Conservation (phyloP, 1,140 invertebrate genomes). For the Drosophila lini region DNA sequence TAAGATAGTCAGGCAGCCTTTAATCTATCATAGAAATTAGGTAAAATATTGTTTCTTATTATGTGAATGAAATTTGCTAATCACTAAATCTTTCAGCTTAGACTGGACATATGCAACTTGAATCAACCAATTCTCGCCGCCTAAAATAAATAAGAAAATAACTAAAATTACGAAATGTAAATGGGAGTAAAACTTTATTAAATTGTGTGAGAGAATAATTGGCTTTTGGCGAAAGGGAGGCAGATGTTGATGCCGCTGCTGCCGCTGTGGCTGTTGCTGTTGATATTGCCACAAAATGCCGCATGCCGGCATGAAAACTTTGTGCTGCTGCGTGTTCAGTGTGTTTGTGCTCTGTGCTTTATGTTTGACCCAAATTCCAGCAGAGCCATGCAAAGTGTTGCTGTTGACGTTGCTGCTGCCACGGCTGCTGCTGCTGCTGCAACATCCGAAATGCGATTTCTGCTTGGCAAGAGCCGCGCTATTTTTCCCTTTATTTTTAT, state of each 20-base stretch:
- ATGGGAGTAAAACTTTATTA: slow-evolving; percentile 25
- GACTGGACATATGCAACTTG: too few relatives aligned
- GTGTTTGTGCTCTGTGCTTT: slow-evolving; percentile 39
- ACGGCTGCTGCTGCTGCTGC: slow-evolving; percentile 28
- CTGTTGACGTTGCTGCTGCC: slow-evolving; percentile 31
- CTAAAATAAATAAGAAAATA: slow-evolving; percentile 12
- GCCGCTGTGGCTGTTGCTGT: slow-evolving; percentile 26
- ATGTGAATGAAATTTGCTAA: too few relatives aligned
- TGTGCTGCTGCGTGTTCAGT: slow-evolving; percentile 26
- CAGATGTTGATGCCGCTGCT: slow-evolving; percentile 31
- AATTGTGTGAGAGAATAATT: slow-evolving; percentile 43
- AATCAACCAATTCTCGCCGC: not conserved
- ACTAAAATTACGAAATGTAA: slow-evolving; percentile 10
- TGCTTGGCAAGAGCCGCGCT: slow-evolving; percentile 46
- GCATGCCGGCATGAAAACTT: slow-evolving; percentile 60
- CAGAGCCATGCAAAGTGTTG: slow-evolving; percentile 58
- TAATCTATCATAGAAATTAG: not conserved
- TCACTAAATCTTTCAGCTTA: too few relatives aligned
- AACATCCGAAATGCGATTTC: slow-evolving; percentile 65
- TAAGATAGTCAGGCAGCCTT: not conserved
- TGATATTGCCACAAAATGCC: slow-evolving; percentile 62
- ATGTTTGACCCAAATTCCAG: slow-evolving; percentile 65
- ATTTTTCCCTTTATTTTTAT: slow-evolving; percentile 38
- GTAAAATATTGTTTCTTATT: too few relatives aligned
- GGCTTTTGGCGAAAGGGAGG: slow-evolving; percentile 27